Evolutionary conservation across 1,140 invertebrate genomes (phyloP).

Genomic region (Bombus ignitus): DNA sequence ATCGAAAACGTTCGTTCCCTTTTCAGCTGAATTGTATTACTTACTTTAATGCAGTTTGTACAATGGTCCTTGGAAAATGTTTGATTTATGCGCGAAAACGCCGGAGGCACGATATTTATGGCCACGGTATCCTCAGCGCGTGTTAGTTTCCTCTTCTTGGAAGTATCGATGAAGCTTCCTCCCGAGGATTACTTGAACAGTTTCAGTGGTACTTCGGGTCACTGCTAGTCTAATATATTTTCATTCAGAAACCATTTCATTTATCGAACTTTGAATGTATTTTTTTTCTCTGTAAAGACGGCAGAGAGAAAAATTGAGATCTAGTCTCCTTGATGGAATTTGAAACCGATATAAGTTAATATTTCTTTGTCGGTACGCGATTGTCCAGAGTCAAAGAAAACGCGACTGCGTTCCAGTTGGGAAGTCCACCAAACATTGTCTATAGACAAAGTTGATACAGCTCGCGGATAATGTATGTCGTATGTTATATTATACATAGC

Average conservation of each 20-base stretch:
- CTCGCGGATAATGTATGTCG: not conserved
- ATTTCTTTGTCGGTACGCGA: not conserved
- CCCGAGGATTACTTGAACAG: not conserved
- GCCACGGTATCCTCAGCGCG: not conserved
- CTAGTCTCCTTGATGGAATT: not conserved
- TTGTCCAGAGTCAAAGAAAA: too few species aligned
- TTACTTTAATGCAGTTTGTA: slow-evolving; percentile 17
- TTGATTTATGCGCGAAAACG: slow-evolving; percentile 29
- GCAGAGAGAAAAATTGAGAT: not conserved
- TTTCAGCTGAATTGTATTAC: slow-evolving; percentile 9
- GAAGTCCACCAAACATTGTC: not conserved
- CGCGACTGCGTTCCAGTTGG: not conserved
- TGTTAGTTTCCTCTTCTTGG: not conserved
- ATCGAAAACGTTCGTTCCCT: not conserved
- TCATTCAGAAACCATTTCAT: not conserved
- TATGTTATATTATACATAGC: not conserved
- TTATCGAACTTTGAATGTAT: not conserved
- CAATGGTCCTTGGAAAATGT: not conserved
- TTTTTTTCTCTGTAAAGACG: not conserved
- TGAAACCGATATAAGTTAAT: not conserved
- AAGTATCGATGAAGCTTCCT: slow-evolving; percentile 13
- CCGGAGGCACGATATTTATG: slow-evolving; percentile 15
- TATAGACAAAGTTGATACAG: not conserved
- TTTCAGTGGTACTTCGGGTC: not conserved
- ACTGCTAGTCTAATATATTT: not conserved